Evolutionary conservation across 2,797 vertebrate species (phyloP).

Genomic region (Heterohyrax brucei): DNA sequence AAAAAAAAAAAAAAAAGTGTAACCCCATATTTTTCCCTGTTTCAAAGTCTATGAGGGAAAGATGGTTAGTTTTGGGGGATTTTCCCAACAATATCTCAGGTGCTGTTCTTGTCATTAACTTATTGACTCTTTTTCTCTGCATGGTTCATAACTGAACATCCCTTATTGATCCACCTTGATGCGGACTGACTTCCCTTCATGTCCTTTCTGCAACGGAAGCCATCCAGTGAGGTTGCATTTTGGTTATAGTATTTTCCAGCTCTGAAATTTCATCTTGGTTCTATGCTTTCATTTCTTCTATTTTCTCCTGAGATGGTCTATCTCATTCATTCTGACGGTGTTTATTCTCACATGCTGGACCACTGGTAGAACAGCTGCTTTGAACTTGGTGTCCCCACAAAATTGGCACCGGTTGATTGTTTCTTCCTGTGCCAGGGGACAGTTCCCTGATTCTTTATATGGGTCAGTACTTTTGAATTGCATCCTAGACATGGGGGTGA

Average conservation of each 20-base stretch:
- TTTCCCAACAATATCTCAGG: neutral
- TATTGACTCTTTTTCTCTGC: neutral
- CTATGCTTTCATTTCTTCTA: neutral
- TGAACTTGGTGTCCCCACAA: neutral
- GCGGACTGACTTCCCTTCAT: neutral
- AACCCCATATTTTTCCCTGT: neutral
- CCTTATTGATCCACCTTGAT: neutral
- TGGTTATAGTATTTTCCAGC: neutral
- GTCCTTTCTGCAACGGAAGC: neutral
- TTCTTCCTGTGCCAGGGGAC: neutral
- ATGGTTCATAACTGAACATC: neutral
- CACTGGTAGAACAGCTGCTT: neutral
- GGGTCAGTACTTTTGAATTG: neutral
- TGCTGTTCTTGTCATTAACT: neutral
- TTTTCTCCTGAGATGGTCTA: neutral
- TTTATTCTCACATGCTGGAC: neutral
- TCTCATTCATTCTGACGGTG: conserved; percentile 4
- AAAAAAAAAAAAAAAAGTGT: neutral
- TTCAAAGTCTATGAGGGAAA: neutral
- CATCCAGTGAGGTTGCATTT: neutral
- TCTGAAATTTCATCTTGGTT: conserved; percentile 1
- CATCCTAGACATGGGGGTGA: neutral
- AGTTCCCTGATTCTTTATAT: neutral
- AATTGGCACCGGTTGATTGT: neutral
- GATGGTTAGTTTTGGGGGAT: neutral